Evolutionary conservation across 2,797 vertebrate genomes (phyloP).

Genomic region (Graptemys geographica): DNA sequence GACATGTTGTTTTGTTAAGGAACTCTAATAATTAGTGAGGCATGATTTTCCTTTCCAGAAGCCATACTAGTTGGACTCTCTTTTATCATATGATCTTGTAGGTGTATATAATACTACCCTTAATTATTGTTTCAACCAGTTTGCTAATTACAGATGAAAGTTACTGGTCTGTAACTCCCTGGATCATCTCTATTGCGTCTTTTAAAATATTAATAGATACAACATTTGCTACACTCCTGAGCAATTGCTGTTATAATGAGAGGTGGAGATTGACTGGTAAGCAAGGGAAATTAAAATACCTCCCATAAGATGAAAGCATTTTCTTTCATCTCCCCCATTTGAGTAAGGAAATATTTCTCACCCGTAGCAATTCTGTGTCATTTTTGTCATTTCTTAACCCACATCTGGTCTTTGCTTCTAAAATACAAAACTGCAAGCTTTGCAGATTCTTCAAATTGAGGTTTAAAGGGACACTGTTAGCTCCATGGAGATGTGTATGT

Average conservation of each 20-base stretch:
- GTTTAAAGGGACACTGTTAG: background rate
- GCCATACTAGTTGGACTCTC: background rate
- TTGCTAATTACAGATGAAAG: background rate
- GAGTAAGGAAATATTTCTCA: too few relatives aligned
- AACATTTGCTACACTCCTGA: background rate
- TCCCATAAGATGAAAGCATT: too few relatives aligned
- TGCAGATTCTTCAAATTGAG: background rate
- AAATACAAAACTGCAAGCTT: background rate
- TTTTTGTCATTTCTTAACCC: background rate
- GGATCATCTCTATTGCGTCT: background rate
- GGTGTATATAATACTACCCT: background rate
- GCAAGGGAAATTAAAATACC: background rate
- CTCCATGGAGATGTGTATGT: background rate
- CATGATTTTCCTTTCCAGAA: conserved; percentile 24
- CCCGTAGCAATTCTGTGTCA: too few relatives aligned
- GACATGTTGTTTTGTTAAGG: background rate
- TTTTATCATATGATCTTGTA: background rate
- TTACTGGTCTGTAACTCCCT: background rate
- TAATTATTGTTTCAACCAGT: conserved; percentile 10
- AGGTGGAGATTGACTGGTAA: background rate
- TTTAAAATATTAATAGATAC: background rate
- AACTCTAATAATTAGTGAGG: background rate
- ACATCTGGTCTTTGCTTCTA: background rate
- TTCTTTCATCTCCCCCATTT: too few relatives aligned
- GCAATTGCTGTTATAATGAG: background rate